Conservation (phyloP, 2,888 invertebrate genomes). For the Aleiodes testaceus region DNA sequence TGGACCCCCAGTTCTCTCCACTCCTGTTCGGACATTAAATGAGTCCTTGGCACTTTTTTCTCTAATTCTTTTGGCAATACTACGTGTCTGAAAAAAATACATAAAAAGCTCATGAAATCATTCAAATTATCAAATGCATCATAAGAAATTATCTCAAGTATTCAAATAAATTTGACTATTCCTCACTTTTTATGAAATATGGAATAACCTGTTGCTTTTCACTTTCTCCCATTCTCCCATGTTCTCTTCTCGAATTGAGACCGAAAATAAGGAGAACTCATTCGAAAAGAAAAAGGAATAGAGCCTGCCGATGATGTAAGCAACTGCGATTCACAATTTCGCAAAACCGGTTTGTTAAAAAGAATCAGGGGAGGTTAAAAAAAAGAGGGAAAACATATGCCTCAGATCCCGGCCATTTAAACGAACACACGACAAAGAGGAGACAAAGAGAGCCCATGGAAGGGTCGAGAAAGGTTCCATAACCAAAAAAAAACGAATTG, state of each 20-base stretch:
- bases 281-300: neutral
- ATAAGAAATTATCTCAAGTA: neutral
- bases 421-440: conserved; percentile 28
- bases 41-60: conserved; percentile 91
- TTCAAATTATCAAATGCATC: neutral
- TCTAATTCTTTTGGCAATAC: conserved; percentile 94
- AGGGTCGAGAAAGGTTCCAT: neutral
- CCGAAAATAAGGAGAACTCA: neutral
- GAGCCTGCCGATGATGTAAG: conserved; percentile 1
- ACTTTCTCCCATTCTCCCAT: neutral
- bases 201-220: conserved; percentile 10
- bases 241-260: neutral
- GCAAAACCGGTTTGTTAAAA: conserved; percentile 11
- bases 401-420: conserved; percentile 6
- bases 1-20: conserved; percentile 97
- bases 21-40: conserved; percentile 94
- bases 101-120: conserved; percentile 21
- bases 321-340: neutral
- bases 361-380: neutral
- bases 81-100: conserved; percentile 84
- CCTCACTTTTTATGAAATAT: too few species aligned
- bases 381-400: neutral
- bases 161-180: too few species aligned
- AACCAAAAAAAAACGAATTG: conserved; percentile 18
- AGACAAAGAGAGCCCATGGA: conserved; percentile 6